Conservation (phyloP, 1,140 invertebrate species). For the Drosophila quadrilineata region DNA sequence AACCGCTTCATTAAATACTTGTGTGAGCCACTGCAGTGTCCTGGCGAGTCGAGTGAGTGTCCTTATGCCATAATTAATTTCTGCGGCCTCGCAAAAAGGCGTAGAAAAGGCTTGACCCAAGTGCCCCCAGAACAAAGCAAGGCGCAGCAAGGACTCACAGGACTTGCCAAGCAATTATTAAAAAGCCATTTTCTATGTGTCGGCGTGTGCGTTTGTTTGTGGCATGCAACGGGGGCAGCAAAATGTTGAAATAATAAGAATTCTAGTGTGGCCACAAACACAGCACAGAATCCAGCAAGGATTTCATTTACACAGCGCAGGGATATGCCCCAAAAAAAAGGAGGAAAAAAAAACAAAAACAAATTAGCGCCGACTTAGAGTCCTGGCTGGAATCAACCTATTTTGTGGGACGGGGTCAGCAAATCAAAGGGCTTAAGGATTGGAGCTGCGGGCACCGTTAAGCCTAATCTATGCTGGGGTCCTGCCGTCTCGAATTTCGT, state of each 20-base stretch:
- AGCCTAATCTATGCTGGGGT: slow-evolving; percentile 9
- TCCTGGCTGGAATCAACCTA: neutral
- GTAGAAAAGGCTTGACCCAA: slow-evolving; percentile 1
- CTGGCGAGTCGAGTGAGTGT: slow-evolving; percentile 48
- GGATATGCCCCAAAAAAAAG: neutral
- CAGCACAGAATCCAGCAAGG: slow-evolving; percentile 8
- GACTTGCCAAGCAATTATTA: slow-evolving; percentile 19
- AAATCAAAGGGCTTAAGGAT: slow-evolving; percentile 35
- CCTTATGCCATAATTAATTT: slow-evolving; percentile 69
- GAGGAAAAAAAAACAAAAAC: too few species aligned
- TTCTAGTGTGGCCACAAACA: slow-evolving; percentile 10
- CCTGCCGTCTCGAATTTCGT: slow-evolving; percentile 51
- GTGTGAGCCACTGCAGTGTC: slow-evolving; percentile 37
- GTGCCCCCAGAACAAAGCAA: neutral
- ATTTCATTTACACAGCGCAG: slow-evolving; percentile 26
- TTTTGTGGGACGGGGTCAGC: too few species aligned
- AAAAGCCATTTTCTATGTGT: neutral
- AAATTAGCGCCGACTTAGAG: slow-evolving; percentile 7
- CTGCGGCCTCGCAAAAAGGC: too few species aligned
- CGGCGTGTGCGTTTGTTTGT: too few species aligned
- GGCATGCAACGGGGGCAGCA: neutral
- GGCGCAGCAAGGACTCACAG: neutral
- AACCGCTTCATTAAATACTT: slow-evolving; percentile 74
- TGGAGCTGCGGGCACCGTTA: slow-evolving; percentile 1
- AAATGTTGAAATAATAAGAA: slow-evolving; percentile 25